Evolutionary conservation across 2,113 vertebrate genomes (phyloP).

Genomic region (Halcyon malimbica): DNA sequence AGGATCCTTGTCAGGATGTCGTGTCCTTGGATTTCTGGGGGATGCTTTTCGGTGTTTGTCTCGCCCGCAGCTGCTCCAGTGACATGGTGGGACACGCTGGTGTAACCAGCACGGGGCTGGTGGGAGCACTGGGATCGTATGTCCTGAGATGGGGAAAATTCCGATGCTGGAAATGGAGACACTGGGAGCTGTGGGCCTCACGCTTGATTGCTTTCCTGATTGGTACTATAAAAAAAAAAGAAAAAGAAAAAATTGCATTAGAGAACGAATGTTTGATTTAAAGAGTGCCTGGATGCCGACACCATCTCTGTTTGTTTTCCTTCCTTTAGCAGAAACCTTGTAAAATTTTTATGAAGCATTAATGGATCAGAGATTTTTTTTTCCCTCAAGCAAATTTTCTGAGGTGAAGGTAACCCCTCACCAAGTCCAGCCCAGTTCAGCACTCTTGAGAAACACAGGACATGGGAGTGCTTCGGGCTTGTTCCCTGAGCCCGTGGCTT

Average conservation of each 20-base stretch:
- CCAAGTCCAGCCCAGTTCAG: slow-evolving; percentile 23
- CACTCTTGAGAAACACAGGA: not conserved
- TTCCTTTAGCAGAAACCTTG: slow-evolving; percentile 76
- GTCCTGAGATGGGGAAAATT: slow-evolving; percentile 15
- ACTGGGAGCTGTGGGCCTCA: slow-evolving; percentile 50
- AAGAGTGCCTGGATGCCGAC: slow-evolving; percentile 64
- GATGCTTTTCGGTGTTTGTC: not conserved
- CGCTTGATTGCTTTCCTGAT: slow-evolving; percentile 75
- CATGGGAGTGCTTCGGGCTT: not conserved
- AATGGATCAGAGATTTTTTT: slow-evolving; percentile 76
- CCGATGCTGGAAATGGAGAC: slow-evolving; percentile 56
- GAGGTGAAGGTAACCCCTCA: slow-evolving; percentile 47
- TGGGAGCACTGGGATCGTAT: not conserved
- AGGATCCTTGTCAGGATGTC: not conserved
- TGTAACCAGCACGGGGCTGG: not conserved
- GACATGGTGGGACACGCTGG: not conserved
- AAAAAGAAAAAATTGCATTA: slow-evolving; percentile 37
- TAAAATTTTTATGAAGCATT: slow-evolving; percentile 82
- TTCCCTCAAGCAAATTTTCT: slow-evolving; percentile 54
- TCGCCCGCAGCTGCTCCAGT: not conserved
- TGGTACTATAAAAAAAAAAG: slow-evolving; percentile 31
- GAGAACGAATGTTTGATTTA: slow-evolving; percentile 75
- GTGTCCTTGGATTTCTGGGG: not conserved
- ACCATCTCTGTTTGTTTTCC: slow-evolving; percentile 78
- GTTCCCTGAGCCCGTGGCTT: not conserved